Evolutionary conservation across 2,113 vertebrate genomes (phyloP), one percentile per base, ranked within the genome.

Genomic region (Campylomormyrus numenius): DNA sequence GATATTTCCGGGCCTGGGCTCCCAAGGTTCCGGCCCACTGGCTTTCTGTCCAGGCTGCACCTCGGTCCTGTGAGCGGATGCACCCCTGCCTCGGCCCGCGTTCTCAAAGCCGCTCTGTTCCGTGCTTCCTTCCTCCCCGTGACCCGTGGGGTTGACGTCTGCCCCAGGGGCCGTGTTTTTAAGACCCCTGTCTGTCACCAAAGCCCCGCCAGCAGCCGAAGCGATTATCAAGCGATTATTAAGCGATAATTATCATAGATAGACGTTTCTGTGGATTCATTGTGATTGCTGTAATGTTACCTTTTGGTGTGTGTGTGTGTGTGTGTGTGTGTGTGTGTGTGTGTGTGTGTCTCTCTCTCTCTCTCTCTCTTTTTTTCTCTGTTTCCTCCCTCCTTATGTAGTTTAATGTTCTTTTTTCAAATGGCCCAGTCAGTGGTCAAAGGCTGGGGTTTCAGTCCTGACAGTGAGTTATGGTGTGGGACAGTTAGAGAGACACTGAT

Each of bases 391-490:
- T 86, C 66, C n/a, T 70, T 70, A 11, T 80, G 35, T 77, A 56
- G 13, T 15, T 42, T 80, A 2, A 80, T 6, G 5, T 42, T 19
- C 35, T 42, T 42, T 80, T 53, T 88, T 52, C n/a, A 45, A 53
- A 89, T 88, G 74, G 86, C 66, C 62, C 87, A 90, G 85, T 83
- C 66, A 90, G 66, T 88, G 89, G 31, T 42, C 62, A 21, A 24
- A 88, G 24, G 19, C 42, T 31, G 84, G 21, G 53, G 88, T 80
- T 80, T 45, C 66, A 52, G 70, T 39, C 84, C 45, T 90, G 93
- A 93, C 92, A 92, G 39, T 93, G 93, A 95, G 88, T 90, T 92
- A 92, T 92, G 89, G 91, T 5, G 9, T 17, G 87, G 45, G 89
- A 74, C 93, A 92, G 90, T 42, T 31, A 31, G 53, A 85, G 8